Percentiles rank a stretch among this genome's conserved stretches.
These are phyloP conservation scores for Acanthoscelides obtectus DNA, from an alignment of 2,888 invertebrate species.

Conservation along the genomic window DNA sequence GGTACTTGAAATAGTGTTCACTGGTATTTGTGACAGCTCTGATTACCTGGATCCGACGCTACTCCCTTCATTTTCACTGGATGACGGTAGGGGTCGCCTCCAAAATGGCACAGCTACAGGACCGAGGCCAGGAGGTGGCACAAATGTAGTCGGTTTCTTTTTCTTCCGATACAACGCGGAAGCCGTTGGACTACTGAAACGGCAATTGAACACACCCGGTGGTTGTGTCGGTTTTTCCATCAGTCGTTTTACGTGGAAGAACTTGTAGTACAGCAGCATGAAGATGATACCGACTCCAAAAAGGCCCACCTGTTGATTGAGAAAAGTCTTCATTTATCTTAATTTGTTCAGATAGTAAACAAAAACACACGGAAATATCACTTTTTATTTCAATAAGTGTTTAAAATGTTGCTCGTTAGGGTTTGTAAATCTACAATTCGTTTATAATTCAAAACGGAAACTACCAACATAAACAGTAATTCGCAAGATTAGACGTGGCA, in stretches of 20 bases:
- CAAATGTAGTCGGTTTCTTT: constrained; percentile 85
- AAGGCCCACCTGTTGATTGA: constrained; percentile 34
- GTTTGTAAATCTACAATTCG: too few species aligned
- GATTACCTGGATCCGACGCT: constrained; percentile 54
- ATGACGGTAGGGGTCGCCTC: constrained; percentile 66
- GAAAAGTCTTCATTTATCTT: too few species aligned
- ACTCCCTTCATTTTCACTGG: constrained; percentile 70
- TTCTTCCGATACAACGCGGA: constrained; percentile 61
- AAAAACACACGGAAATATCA: too few species aligned
- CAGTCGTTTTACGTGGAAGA: constrained; percentile 73
- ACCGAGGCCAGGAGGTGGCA: constrained; percentile 58
- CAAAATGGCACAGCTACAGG: constrained; percentile 64
- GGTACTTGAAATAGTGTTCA: too few species aligned
- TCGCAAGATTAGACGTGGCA: too few species aligned
- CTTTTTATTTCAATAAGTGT: too few species aligned
- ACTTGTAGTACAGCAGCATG: constrained; percentile 72
- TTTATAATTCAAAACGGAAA: too few species aligned
- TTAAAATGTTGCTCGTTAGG: too few species aligned
- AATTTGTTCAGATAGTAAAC: too few species aligned
- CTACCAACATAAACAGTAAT: too few species aligned
- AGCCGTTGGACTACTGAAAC: constrained; percentile 67
- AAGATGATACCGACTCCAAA: constrained; percentile 59
- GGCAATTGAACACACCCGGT: constrained; percentile 86
- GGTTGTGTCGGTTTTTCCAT: constrained; percentile 43
- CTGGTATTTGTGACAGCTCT: too few species aligned